A percentile compares a stretch with the other conserved stretches of the same genome.
Conservation (phyloP, 1,140 invertebrate species). For the Manduca sexta region DNA sequence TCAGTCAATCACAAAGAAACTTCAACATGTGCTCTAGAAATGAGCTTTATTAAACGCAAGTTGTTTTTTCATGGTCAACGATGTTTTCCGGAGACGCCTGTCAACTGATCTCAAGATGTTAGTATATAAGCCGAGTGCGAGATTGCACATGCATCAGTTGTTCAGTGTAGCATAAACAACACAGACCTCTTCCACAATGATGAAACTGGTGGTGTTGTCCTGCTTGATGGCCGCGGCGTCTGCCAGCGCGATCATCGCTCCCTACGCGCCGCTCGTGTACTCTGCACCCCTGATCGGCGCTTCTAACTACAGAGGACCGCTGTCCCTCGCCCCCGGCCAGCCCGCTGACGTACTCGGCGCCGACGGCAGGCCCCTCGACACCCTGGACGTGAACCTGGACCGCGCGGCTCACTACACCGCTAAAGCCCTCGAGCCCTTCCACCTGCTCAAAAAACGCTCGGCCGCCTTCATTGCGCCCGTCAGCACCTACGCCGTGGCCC, state of each 20-base stretch:
- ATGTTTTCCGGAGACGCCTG: slow-evolving; percentile 29
- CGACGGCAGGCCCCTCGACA: slow-evolving; percentile 52
- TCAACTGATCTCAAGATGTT: slow-evolving; percentile 16
- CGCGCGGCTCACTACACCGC: slow-evolving; percentile 54
- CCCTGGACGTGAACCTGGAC: slow-evolving; percentile 62
- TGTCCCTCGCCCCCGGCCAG: slow-evolving; percentile 48
- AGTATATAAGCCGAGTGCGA: slow-evolving; percentile 7
- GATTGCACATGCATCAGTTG: slow-evolving; percentile 28
- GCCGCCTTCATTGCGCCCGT: slow-evolving; percentile 1
- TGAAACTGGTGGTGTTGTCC: slow-evolving; percentile 73
- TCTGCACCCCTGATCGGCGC: slow-evolving; percentile 7
- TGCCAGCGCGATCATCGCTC: slow-evolving; percentile 40
- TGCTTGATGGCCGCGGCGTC: slow-evolving; percentile 53
- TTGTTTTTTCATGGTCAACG: slow-evolving; percentile 25
- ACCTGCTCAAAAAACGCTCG: slow-evolving; percentile 25
- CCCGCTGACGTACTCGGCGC: slow-evolving; percentile 42
- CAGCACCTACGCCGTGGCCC: too few species aligned
- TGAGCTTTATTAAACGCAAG: slow-evolving; percentile 28
- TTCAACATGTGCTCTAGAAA: neutral
- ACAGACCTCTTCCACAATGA: slow-evolving; percentile 52
- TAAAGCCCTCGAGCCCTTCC: slow-evolving; percentile 30
- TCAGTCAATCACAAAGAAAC: too few species aligned
- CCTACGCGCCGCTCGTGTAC: slow-evolving; percentile 12
- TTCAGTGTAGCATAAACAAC: slow-evolving; percentile 21
- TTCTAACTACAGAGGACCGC: slow-evolving; percentile 40